Conservation (phyloP, 2,888 invertebrate genomes). For the Apotomis betuletana region DNA sequence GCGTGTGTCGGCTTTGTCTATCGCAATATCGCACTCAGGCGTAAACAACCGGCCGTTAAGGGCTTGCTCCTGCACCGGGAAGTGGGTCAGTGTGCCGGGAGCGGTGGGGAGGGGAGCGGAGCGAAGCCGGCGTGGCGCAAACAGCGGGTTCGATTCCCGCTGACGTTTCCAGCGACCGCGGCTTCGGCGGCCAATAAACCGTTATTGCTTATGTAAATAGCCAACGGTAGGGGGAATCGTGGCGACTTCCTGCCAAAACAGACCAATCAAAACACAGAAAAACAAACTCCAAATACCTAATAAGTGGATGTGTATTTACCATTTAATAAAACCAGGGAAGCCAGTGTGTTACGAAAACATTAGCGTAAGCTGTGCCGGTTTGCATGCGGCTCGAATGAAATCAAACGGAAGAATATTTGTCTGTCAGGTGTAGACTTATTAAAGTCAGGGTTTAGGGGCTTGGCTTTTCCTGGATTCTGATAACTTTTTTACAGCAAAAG, state of each 20-base stretch:
- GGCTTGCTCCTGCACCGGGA: background rate
- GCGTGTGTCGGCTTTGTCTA: background rate
- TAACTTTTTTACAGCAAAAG: too few relatives aligned
- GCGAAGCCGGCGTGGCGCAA: background rate
- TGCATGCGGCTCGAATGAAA: background rate
- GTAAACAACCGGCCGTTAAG: conserved; percentile 1
- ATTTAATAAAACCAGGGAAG: background rate
- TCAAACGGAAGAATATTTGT: too few relatives aligned
- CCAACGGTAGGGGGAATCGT: background rate
- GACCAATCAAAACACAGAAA: background rate
- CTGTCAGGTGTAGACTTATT: too few relatives aligned
- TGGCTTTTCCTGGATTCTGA: too few relatives aligned
- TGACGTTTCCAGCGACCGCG: background rate
- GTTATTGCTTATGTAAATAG: conserved; percentile 13
- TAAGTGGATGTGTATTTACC: background rate
- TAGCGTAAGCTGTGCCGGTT: background rate
- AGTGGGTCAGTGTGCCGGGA: conserved; percentile 21
- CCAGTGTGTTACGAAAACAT: background rate
- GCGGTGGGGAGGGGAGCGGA: background rate
- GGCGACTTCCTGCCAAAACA: background rate
- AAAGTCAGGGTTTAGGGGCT: too few relatives aligned
- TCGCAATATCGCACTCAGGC: background rate
- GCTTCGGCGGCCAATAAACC: conserved; percentile 12
- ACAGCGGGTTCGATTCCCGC: conserved; percentile 21
- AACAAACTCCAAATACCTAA: background rate